A percentile compares a stretch with the other conserved stretches of the same genome.
These are phyloP conservation scores for Allobates femoralis DNA, from an alignment of 2,797 vertebrate species.

Conservation along the genomic window DNA sequence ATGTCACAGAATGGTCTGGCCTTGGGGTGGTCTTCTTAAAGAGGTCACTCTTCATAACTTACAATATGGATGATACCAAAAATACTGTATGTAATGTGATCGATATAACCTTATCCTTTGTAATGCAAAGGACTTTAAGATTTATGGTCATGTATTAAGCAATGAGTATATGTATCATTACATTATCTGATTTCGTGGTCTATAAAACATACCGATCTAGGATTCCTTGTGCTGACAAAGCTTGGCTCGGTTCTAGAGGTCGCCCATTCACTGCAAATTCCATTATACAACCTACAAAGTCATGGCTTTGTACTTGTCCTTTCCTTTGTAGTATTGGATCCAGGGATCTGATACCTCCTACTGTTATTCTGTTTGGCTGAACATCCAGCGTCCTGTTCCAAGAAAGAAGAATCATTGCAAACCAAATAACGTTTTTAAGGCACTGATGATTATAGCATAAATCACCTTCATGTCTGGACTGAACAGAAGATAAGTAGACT, in stretches of 20 bases:
- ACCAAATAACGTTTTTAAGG: slow-evolving; percentile 51
- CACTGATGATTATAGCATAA: slow-evolving; percentile 35
- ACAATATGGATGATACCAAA: not conserved
- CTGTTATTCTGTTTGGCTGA: slow-evolving; percentile 92
- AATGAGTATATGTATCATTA: slow-evolving; percentile 15
- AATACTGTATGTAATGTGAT: not conserved
- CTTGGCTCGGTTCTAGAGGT: slow-evolving; percentile 95
- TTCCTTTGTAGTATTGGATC: slow-evolving; percentile 89
- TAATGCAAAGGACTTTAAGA: not conserved
- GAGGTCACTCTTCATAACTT: not conserved
- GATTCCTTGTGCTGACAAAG: slow-evolving; percentile 89
- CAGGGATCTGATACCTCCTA: slow-evolving; percentile 90
- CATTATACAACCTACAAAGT: slow-evolving; percentile 98
- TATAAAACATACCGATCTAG: slow-evolving; percentile 87
- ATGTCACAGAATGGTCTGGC: too few species aligned
- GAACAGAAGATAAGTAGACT: slow-evolving; percentile 24
- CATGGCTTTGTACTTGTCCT: slow-evolving; percentile 92
- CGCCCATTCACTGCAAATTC: slow-evolving; percentile 97
- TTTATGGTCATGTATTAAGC: slow-evolving; percentile 26
- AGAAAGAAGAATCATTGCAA: slow-evolving; percentile 51
- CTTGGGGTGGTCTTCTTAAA: too few species aligned
- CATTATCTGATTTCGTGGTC: slow-evolving; percentile 21
- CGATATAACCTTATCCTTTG: not conserved
- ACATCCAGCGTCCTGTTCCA: slow-evolving; percentile 91
- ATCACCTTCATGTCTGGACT: slow-evolving; percentile 56